Percentiles rank a stretch among this genome's conserved stretches.
These are phyloP conservation scores for Vombatus ursinus DNA, from an alignment of 2,113 vertebrate species.

Conservation along the genomic window DNA sequence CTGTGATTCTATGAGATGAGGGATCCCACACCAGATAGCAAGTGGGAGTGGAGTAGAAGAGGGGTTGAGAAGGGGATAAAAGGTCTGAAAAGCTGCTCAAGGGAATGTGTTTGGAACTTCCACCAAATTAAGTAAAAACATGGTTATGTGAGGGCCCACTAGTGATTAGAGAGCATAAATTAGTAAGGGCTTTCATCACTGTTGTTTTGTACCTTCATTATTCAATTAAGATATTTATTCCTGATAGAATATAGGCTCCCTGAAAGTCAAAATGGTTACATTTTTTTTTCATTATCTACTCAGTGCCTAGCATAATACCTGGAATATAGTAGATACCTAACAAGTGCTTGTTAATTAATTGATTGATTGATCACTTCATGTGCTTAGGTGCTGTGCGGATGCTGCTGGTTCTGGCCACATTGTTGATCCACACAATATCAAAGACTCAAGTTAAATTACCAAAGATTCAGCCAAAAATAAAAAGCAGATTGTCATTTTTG, in stretches of 20 bases:
- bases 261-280: background rate
- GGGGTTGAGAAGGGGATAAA: background rate
- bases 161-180: background rate
- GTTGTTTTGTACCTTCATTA: background rate
- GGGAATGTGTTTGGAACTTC: background rate
- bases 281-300: background rate
- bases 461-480: background rate
- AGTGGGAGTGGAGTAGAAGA: background rate
- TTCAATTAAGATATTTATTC: background rate
- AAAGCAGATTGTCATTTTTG: background rate
- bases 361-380: background rate
- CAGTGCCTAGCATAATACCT: background rate
- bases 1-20: background rate
- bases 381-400: background rate
- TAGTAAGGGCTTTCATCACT: background rate
- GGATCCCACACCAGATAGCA: background rate
- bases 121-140: background rate
- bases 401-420: background rate
- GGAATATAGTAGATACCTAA: background rate
- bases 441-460: background rate
- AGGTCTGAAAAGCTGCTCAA: background rate
- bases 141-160: background rate
- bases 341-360: background rate
- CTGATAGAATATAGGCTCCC: background rate
- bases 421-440: background rate